Conservation (phyloP, 2,113 vertebrate species). For the Nymphicus hollandicus region DNA sequence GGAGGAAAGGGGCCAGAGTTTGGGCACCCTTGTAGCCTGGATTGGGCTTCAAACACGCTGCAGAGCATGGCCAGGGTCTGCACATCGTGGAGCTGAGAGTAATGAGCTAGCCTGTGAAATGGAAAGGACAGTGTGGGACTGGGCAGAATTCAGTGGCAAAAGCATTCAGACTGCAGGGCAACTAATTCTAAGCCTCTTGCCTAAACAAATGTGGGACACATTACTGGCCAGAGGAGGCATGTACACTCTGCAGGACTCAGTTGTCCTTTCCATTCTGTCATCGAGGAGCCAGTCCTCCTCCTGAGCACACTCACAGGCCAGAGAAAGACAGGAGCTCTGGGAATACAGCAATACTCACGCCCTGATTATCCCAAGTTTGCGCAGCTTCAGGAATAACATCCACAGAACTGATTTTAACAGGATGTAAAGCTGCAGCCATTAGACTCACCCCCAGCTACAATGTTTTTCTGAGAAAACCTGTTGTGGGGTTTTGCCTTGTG, state of each 20-base stretch:
- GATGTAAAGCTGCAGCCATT: background rate
- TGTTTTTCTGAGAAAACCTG: background rate
- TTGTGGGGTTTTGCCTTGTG: background rate
- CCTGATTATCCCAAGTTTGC: too few species aligned
- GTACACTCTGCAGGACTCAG: background rate
- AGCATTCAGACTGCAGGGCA: background rate
- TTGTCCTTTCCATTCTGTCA: background rate
- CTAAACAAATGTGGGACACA: background rate
- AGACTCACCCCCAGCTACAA: background rate
- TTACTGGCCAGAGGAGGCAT: background rate
- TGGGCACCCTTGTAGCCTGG: slow-evolving; percentile 78
- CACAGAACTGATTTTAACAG: background rate
- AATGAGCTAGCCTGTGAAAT: slow-evolving; percentile 86
- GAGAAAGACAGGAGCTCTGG: background rate
- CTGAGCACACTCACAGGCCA: background rate
- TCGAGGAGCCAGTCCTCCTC: background rate
- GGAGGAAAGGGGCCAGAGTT: slow-evolving; percentile 75
- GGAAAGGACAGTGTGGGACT: background rate
- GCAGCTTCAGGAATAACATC: background rate
- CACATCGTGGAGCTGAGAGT: slow-evolving; percentile 92
- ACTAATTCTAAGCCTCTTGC: background rate
- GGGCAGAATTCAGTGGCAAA: background rate
- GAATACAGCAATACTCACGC: background rate
- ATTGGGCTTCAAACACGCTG: slow-evolving; percentile 89
- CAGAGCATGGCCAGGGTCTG: slow-evolving; percentile 98